phyloP scores from a whole-genome alignment of 2,113 vertebrate genomes.

The Lycaon pictus region DNA sequence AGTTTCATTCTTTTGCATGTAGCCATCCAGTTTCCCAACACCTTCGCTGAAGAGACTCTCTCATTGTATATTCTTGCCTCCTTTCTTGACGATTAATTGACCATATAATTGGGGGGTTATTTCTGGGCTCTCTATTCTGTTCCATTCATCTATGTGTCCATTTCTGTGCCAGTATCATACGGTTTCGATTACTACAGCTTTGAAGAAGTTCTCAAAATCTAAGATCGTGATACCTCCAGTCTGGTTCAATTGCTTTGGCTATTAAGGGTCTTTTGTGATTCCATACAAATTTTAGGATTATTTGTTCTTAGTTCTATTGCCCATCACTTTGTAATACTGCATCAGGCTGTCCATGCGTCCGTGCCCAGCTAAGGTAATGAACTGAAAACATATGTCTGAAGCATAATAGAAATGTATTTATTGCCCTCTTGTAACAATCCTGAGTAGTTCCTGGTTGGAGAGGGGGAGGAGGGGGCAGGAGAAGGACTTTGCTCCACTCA shows the following conservation, averaged over 20 bases:
- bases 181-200: background rate
- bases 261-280: background rate
- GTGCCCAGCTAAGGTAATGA: background rate
- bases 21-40: background rate
- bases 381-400: background rate
- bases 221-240: background rate
- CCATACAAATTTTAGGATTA: background rate
- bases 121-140: background rate
- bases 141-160: background rate
- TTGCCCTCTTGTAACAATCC: background rate
- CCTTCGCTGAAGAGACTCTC: background rate
- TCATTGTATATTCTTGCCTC: background rate
- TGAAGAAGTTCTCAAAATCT: background rate
- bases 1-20: background rate
- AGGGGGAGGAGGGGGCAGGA: fast-evolving
- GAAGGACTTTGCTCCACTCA: background rate
- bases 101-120: background rate
- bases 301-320: background rate
- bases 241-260: background rate
- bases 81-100: background rate
- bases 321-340: background rate
- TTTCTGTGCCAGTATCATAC: background rate
- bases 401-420: background rate
- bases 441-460: background rate
- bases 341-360: background rate